Percentiles rank a stretch among this genome's conserved stretches.
These are phyloP conservation scores for Latrodectus elegans DNA, from an alignment of 2,888 invertebrate species.

Conservation along the genomic window DNA sequence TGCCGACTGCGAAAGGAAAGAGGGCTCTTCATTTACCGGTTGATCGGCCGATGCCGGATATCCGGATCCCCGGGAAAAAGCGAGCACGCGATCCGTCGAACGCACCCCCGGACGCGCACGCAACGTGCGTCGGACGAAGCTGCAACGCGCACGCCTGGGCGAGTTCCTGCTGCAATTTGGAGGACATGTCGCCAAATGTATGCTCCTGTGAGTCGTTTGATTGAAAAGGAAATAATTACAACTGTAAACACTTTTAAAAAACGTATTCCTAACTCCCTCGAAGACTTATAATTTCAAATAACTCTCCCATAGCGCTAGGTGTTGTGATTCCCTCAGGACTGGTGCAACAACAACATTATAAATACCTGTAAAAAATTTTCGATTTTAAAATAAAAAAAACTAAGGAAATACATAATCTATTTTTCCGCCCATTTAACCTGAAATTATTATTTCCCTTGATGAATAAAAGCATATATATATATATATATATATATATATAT, in stretches of 20 bases:
- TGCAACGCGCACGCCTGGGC: neutral
- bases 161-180: neutral
- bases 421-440: too few relatives aligned
- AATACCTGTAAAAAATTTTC: too few relatives aligned
- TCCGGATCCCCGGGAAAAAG: constrained; percentile 51
- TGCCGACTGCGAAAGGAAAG: constrained; percentile 25
- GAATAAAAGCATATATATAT: too few relatives aligned
- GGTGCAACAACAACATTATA: too few relatives aligned
- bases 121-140: neutral
- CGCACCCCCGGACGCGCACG: constrained; percentile 1
- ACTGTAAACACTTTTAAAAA: neutral
- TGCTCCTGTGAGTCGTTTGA: neutral
- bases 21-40: constrained; percentile 61
- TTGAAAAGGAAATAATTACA: constrained; percentile 2
- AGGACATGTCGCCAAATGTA: too few relatives aligned
- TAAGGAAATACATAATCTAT: too few relatives aligned
- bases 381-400: too few relatives aligned
- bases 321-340: too few relatives aligned
- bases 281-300: too few relatives aligned
- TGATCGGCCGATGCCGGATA: constrained; percentile 53
- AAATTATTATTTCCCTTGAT: too few relatives aligned
- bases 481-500: too few relatives aligned
- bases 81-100: constrained; percentile 42
- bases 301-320: too few relatives aligned
- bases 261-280: neutral